phyloP scores from a whole-genome alignment of 1,140 invertebrate species.

The Hydropsyche tenuis region DNA sequence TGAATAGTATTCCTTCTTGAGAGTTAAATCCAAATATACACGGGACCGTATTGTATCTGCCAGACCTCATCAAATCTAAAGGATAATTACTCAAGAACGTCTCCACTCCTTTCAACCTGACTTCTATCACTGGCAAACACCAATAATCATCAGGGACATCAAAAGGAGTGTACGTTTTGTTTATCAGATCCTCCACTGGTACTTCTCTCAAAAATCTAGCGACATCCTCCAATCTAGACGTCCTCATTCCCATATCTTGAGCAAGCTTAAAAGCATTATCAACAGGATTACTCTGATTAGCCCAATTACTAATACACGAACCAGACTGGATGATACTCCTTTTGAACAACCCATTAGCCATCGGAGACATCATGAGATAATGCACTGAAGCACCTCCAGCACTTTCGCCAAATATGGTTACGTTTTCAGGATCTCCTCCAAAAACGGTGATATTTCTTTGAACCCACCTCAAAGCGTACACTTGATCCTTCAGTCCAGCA shows the following conservation, averaged over 20 bases:
- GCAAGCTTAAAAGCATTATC: not conserved
- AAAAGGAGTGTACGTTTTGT: not conserved
- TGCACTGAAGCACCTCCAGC: slow-evolving; percentile 56
- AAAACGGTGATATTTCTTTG: slow-evolving; percentile 16
- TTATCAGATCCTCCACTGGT: not conserved
- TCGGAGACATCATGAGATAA: slow-evolving; percentile 52
- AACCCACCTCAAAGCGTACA: slow-evolving; percentile 18
- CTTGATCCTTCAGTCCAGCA: slow-evolving; percentile 65
- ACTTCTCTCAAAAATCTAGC: not conserved
- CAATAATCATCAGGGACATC: not conserved
- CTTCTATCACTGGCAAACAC: slow-evolving; percentile 13
- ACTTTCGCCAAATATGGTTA: slow-evolving; percentile 30
- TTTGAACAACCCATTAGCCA: slow-evolving; percentile 63
- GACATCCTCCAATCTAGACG: not conserved
- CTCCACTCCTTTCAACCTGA: not conserved
- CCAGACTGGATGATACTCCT: slow-evolving; percentile 69
- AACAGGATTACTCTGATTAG: not conserved
- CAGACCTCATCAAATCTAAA: slow-evolving; percentile 21
- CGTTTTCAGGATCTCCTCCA: slow-evolving; percentile 24
- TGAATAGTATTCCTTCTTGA: slow-evolving; percentile 16
- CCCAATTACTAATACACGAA: not conserved
- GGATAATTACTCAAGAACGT: not conserved
- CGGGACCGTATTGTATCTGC: slow-evolving; percentile 10
- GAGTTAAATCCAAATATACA: slow-evolving; percentile 16
- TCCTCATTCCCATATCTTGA: not conserved